These are phyloP conservation scores for Sander vitreus DNA, from an alignment of 2,113 vertebrate genomes.

Conservation along the genomic window DNA sequence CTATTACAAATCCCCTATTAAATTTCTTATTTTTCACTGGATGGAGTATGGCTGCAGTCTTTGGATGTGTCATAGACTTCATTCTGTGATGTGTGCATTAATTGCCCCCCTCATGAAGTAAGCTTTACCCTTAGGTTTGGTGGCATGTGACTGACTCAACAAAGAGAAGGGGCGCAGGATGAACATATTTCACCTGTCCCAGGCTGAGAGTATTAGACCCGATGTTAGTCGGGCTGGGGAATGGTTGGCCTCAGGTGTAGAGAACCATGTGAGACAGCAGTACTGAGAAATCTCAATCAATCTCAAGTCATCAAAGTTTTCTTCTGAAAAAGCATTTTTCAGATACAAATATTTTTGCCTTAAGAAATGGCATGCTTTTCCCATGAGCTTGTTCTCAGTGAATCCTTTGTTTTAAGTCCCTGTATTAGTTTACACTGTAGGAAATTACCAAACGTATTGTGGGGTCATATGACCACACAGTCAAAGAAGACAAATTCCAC, in stretches of 20 bases:
- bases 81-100: not conserved
- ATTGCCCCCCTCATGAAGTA: constrained; percentile 4
- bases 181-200: constrained; percentile 89
- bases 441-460: not conserved
- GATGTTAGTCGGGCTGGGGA: constrained; percentile 86
- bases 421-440: not conserved
- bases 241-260: constrained; percentile 3
- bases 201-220: constrained; percentile 86
- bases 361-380: not conserved
- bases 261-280: constrained; percentile 25
- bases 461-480: not conserved
- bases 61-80: too few relatives aligned
- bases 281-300: not conserved
- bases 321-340: not conserved
- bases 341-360: not conserved
- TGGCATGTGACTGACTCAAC: constrained; percentile 73
- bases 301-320: not conserved
- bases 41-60: not conserved
- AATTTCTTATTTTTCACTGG: not conserved
- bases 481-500: not conserved
- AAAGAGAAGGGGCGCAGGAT: constrained; percentile 79
- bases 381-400: constrained; percentile 11
- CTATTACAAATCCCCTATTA: not conserved
- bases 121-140: constrained; percentile 50
- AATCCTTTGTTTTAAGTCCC: constrained; percentile 8